These are phyloP conservation scores for Corythornis leucogaster DNA, from an alignment of 2,797 vertebrate genomes.

Conservation along the genomic window DNA sequence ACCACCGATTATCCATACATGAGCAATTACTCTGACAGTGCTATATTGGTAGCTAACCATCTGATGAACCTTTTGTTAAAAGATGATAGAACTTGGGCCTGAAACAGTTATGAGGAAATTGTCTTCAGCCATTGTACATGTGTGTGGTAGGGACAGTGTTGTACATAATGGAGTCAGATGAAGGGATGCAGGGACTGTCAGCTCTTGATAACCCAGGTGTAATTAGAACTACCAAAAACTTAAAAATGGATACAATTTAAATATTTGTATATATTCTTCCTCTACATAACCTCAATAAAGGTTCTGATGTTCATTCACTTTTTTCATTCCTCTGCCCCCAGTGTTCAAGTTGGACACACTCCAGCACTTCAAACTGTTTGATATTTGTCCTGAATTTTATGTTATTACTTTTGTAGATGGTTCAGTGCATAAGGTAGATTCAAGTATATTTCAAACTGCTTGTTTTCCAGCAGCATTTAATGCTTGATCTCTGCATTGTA, in stretches of 20 bases:
- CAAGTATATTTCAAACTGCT: not conserved
- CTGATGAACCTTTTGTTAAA: not conserved
- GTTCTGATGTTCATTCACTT: not conserved
- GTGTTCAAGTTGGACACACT: not conserved
- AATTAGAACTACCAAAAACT: not conserved
- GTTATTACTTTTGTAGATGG: not conserved
- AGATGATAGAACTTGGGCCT: not conserved
- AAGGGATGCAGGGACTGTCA: not conserved
- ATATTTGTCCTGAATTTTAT: not conserved
- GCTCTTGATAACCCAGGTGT: not conserved
- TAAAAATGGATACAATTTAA: not conserved
- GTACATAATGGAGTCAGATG: not conserved
- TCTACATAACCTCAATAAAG: not conserved
- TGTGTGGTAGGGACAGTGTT: not conserved
- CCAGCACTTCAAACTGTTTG: not conserved
- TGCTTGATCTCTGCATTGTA: not conserved
- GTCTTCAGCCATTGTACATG: not conserved
- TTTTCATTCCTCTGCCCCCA: not conserved
- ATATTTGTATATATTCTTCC: not conserved
- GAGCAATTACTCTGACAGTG: not conserved
- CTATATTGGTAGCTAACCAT: not conserved
- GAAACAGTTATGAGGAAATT: not conserved
- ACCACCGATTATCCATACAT: not conserved
- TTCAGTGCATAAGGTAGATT: not conserved
- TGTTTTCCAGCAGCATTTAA: not conserved